Evolutionary conservation across 2,113 vertebrate genomes (phyloP), one percentile per base, ranked within the genome.

Genomic region (Archilochus colubris): DNA sequence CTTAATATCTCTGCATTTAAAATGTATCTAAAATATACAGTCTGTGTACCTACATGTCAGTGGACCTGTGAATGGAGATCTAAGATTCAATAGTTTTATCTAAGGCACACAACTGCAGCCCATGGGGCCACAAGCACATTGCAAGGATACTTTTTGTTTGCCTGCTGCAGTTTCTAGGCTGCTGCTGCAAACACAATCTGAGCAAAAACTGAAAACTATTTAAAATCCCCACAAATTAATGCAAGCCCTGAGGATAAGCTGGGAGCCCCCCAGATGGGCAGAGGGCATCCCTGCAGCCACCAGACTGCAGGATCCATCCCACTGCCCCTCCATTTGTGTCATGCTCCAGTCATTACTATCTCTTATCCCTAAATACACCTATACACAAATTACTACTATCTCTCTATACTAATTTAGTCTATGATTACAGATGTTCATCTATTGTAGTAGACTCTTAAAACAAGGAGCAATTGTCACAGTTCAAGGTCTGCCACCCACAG

Each of bases 81-180:
- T 31, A 48, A 36, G 86, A 82, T 46, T 46, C 78, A 74, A 13
- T 59, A 19, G 43, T 24, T 92, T 69, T 63, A 40, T 69, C 84
- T 80, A 6, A 18, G 33, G 16, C 40, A n/a, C 46, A 58, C 66
- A 73, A 19, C 48, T 5, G 25, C 76, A 70, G 86, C 30, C 53
- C 1, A 0, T 0, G 2, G 33, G 44, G 38, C 59, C 1, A 0
- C 36, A 10, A 25, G 78, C 27, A 10, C 14, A 25, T 69, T 83
- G 72, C n/a, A 46, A 55, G 78, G 46, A 53, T 40, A 0, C 1
- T 1, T 44, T 76, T 66, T 62, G 17, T 75, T 92, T 80, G 63
- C 62, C 17, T n/a, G 1, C 17, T 12, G 12, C 20, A 12, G 48
- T 57, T 69, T 38, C 50, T 23, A 61, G 51, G 31, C 62, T 43